These are phyloP conservation scores for Lota lota DNA, from an alignment of 2,113 vertebrate genomes.

Conservation along the genomic window DNA sequence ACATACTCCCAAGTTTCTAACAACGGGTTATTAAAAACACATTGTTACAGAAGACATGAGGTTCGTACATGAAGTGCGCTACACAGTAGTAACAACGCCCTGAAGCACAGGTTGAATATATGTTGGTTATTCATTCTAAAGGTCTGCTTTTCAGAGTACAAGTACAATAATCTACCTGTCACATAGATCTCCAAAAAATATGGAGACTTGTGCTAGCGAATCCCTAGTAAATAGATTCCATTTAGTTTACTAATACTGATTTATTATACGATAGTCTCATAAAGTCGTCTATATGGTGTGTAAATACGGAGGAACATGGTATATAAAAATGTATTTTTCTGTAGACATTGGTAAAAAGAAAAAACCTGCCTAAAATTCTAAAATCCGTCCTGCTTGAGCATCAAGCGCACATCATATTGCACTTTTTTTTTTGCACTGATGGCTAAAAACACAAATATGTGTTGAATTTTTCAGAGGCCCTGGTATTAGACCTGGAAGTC, in stretches of 20 bases:
- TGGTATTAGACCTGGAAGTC: conserved; percentile 53
- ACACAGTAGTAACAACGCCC: conserved; percentile 65
- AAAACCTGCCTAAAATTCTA: conserved; percentile 51
- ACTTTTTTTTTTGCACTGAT: conserved; percentile 69
- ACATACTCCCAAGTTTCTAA: conserved; percentile 61
- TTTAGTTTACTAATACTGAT: conserved; percentile 73
- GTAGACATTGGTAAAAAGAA: conserved; percentile 64
- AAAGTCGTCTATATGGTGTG: conserved; percentile 67
- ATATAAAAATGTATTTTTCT: conserved; percentile 59
- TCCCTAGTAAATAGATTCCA: conserved; percentile 78
- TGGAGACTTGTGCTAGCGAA: conserved; percentile 77
- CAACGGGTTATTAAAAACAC: conserved; percentile 78
- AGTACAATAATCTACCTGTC: conserved; percentile 80
- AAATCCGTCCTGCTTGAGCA: conserved; percentile 74
- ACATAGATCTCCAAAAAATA: conserved; percentile 74
- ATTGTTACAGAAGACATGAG: conserved; percentile 78
- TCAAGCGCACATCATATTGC: conserved; percentile 77
- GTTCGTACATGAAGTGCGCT: conserved; percentile 59
- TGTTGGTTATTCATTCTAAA: conserved; percentile 78
- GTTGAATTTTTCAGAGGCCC: conserved; percentile 63
- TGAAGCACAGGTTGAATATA: conserved; percentile 81
- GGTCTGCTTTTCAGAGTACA: conserved; percentile 65
- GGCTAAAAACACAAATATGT: conserved; percentile 72
- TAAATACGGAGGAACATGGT: conserved; percentile 70
- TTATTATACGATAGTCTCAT: conserved; percentile 68